Evolutionary conservation across 2,797 vertebrate genomes (phyloP).

Genomic region (Sebastes hubbsi): DNA sequence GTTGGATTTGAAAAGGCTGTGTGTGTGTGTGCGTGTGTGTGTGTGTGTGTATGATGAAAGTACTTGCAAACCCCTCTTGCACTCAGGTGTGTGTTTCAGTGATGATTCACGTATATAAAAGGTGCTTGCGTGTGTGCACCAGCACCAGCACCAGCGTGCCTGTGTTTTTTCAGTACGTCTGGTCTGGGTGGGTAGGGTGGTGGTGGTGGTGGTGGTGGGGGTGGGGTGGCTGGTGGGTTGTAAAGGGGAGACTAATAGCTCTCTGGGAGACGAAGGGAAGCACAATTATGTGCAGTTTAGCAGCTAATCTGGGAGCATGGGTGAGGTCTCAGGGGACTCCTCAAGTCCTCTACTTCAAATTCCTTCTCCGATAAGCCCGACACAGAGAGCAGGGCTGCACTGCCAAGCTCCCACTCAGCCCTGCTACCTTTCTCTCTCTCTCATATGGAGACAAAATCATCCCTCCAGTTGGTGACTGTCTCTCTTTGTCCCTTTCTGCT

Average conservation of each 20-base stretch:
- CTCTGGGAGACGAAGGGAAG: conserved; percentile 91
- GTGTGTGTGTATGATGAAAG: neutral
- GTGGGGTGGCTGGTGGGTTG: conserved; percentile 61
- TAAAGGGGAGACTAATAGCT: conserved; percentile 93
- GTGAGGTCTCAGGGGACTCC: conserved; percentile 90
- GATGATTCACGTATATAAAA: conserved; percentile 31
- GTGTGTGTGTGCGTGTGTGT: neutral
- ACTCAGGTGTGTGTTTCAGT: neutral
- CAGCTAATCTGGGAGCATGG: conserved; percentile 93
- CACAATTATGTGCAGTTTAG: conserved; percentile 95
- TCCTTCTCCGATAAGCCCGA: conserved; percentile 91
- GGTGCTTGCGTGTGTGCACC: conserved; percentile 8
- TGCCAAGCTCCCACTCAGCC: conserved; percentile 72
- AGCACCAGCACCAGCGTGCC: neutral
- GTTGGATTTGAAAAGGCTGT: neutral
- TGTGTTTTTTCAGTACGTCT: conserved; percentile 57
- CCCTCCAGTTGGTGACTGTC: neutral
- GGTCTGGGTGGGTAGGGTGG: conserved; percentile 20
- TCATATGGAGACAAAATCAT: conserved; percentile 17
- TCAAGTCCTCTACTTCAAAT: conserved; percentile 91
- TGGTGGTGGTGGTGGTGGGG: neutral
- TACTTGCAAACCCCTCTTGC: neutral
- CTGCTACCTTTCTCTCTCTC: conserved; percentile 30
- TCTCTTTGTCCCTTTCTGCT: neutral
- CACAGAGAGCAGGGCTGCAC: conserved; percentile 75